Evolutionary conservation across 2,888 invertebrate species (phyloP).

Genomic region (Chrysolina haemoptera): DNA sequence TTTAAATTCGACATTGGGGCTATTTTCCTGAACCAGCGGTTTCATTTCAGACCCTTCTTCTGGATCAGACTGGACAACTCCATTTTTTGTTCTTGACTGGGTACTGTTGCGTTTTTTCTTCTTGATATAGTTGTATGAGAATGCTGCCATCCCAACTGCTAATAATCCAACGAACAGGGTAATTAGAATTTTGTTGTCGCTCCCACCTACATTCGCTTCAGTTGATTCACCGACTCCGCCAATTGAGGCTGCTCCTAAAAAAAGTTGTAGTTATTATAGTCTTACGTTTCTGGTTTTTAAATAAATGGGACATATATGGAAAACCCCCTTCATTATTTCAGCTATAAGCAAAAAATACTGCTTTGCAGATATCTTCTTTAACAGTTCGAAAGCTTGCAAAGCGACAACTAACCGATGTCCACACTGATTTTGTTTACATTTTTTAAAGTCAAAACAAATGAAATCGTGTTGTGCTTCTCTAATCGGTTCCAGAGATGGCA

Average conservation of each 20-base stretch:
- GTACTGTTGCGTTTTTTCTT: constrained; percentile 53
- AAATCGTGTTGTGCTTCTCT: too few species aligned
- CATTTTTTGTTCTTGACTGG: constrained; percentile 60
- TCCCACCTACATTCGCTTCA: constrained; percentile 45
- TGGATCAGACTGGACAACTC: constrained; percentile 41
- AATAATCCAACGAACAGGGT: constrained; percentile 73
- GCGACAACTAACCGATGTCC: too few species aligned
- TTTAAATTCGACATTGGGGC: constrained; percentile 53
- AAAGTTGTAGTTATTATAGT: neutral
- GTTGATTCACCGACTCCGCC: constrained; percentile 44
- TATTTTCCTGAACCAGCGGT: constrained; percentile 58
- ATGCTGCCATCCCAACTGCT: constrained; percentile 72
- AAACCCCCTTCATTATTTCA: too few species aligned
- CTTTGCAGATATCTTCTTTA: too few species aligned
- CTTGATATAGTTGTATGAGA: constrained; percentile 74
- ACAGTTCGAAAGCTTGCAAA: too few species aligned
- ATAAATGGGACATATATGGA: too few species aligned
- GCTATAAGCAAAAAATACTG: too few species aligned
- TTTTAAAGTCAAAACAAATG: too few species aligned
- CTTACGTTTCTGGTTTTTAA: too few species aligned
- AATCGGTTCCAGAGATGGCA: too few species aligned
- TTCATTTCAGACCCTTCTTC: constrained; percentile 61
- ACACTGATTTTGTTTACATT: too few species aligned
- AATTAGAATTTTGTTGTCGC: constrained; percentile 65
- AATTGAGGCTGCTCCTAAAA: constrained; percentile 41